These are phyloP conservation scores for Echeneis naucrates DNA, from an alignment of 2,797 vertebrate species.

Conservation along the genomic window DNA sequence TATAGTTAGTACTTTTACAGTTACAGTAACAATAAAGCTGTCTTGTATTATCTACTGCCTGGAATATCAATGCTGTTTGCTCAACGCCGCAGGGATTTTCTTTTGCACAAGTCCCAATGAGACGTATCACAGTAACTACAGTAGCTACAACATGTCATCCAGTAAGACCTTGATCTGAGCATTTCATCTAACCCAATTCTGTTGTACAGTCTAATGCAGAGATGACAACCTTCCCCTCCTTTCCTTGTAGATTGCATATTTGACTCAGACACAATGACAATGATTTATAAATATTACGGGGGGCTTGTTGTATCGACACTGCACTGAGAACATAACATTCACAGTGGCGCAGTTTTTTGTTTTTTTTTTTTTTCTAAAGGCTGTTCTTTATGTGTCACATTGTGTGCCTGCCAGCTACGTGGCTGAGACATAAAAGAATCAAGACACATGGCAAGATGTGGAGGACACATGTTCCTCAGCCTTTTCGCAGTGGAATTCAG, in stretches of 20 bases:
- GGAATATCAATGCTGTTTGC: constrained; percentile 31
- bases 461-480: neutral
- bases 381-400: constrained; percentile 1
- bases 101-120: constrained; percentile 6
- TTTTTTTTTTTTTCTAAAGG: constrained; percentile 17
- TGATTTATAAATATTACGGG: neutral
- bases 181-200: constrained; percentile 9
- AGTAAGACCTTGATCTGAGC: constrained; percentile 20
- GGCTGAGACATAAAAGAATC: constrained; percentile 3
- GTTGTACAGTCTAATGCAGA: constrained; percentile 3
- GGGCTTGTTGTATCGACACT: neutral
- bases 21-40: too few relatives aligned
- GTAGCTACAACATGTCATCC: constrained; percentile 6
- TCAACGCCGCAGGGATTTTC: neutral
- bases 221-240: neutral
- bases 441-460: neutral
- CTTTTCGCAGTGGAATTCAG: constrained; percentile 20
- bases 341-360: neutral
- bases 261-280: neutral
- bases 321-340: neutral
- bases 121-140: constrained; percentile 1
- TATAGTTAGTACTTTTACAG: too few relatives aligned
- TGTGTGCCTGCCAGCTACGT: constrained; percentile 9
- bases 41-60: too few relatives aligned
- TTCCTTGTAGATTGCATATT: neutral